Conservation (phyloP, 2,113 vertebrate genomes). For the Bungarus multicinctus region DNA sequence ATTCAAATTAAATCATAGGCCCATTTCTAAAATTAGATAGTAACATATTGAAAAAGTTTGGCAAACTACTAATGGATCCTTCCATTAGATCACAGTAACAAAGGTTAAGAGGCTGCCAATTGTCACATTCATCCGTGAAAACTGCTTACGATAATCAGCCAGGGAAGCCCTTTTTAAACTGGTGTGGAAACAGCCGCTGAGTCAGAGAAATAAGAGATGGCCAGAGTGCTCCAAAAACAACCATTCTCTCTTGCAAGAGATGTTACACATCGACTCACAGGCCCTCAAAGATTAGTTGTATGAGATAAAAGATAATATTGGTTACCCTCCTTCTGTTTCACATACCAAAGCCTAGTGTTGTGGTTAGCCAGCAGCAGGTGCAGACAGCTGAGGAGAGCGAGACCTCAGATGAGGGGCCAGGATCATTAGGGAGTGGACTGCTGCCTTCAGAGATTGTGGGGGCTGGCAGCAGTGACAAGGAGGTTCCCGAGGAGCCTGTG, state of each 20-base stretch:
- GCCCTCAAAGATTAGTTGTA: neutral
- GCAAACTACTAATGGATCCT: conserved; percentile 22
- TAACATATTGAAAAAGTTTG: conserved; percentile 35
- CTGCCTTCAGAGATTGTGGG: too few relatives aligned
- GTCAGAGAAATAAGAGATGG: neutral
- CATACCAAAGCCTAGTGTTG: neutral
- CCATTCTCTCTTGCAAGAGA: neutral
- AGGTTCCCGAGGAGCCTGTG: too few relatives aligned
- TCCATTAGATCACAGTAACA: neutral
- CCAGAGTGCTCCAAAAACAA: neutral
- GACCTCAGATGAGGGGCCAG: too few relatives aligned
- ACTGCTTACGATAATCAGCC: neutral
- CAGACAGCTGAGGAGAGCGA: too few relatives aligned
- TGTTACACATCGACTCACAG: neutral
- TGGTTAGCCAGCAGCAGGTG: too few relatives aligned
- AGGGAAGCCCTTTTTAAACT: neutral
- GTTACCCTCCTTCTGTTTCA: neutral
- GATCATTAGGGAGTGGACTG: too few relatives aligned
- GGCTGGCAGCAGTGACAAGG: too few relatives aligned
- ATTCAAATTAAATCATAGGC: conserved; percentile 50
- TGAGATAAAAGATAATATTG: neutral
- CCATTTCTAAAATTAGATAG: conserved; percentile 35
- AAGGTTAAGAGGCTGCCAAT: neutral
- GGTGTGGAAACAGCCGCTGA: neutral
- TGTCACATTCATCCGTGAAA: neutral